Percentiles rank a stretch among this genome's conserved stretches.
phyloP scores from a whole-genome alignment of 2,888 invertebrate species.

The Eilema sororculum region DNA sequence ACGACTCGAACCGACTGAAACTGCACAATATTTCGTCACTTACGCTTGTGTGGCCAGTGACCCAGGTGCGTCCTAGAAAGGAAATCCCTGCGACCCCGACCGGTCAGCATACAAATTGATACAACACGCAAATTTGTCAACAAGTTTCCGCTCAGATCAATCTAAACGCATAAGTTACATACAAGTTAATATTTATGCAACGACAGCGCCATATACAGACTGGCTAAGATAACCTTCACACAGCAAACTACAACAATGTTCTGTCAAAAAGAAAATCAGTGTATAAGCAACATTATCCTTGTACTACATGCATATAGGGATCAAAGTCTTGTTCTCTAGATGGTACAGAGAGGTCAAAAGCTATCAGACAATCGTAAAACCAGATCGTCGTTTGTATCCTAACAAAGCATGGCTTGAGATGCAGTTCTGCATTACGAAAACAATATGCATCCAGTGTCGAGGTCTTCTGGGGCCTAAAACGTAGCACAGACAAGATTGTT shows the following conservation, averaged over 20 bases:
- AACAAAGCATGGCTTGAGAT: constrained; percentile 58
- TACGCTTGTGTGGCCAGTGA: too few species aligned
- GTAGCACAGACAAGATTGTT: constrained; percentile 48
- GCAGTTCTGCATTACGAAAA: constrained; percentile 67
- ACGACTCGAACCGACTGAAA: too few species aligned
- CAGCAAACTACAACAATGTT: constrained; percentile 11
- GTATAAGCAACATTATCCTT: constrained; percentile 40
- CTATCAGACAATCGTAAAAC: constrained; percentile 69
- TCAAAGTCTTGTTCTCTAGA: constrained; percentile 61
- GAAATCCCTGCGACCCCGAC: too few species aligned
- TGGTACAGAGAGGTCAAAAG: constrained; percentile 69
- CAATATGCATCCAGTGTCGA: constrained; percentile 51
- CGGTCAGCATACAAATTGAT: too few species aligned
- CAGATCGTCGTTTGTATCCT: constrained; percentile 60
- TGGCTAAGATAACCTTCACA: not conserved
- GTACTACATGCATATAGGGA: constrained; percentile 45
- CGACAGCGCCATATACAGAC: not conserved
- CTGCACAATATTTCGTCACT: too few species aligned
- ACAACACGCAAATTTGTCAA: not conserved
- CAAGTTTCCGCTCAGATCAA: constrained; percentile 6
- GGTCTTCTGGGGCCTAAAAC: constrained; percentile 53
- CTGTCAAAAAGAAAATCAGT: constrained; percentile 31
- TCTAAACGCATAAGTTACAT: not conserved
- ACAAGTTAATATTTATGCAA: not conserved
- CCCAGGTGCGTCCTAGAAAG: too few species aligned